Conservation (phyloP, 2,888 invertebrate genomes). For the Drosophila limbata region DNA sequence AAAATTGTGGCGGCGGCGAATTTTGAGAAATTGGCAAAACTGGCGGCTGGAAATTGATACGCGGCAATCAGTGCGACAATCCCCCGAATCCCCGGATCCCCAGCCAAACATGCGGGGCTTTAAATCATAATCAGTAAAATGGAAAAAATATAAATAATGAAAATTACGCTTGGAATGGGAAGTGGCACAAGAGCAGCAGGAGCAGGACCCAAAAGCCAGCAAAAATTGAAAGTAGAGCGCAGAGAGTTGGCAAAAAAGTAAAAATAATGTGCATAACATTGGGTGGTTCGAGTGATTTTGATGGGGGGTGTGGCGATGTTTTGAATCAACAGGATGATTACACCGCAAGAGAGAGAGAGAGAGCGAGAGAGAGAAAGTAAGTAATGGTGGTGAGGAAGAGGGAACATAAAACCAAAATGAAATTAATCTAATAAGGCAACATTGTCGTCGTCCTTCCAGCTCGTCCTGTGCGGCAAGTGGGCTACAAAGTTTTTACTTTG, state of each 20-base stretch:
- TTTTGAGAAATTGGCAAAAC: slow-evolving; percentile 84
- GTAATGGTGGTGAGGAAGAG: background rate
- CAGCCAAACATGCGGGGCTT: slow-evolving; percentile 52
- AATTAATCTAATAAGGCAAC: slow-evolving; percentile 84
- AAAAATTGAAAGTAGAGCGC: slow-evolving; percentile 74
- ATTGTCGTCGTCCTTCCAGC: slow-evolving; percentile 65
- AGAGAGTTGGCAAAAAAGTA: slow-evolving; percentile 66
- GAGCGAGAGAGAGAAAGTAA: background rate
- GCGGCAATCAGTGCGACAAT: slow-evolving; percentile 76
- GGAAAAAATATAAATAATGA: slow-evolving; percentile 82
- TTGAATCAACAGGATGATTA: slow-evolving; percentile 79
- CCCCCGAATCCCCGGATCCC: slow-evolving; percentile 33
- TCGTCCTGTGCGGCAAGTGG: slow-evolving; percentile 34
- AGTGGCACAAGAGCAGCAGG: slow-evolving; percentile 3
- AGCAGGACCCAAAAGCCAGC: slow-evolving; percentile 29
- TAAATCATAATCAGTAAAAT: slow-evolving; percentile 84
- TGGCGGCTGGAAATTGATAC: slow-evolving; percentile 82
- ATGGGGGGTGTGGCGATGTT: slow-evolving; percentile 41
- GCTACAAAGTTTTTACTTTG: slow-evolving; percentile 55
- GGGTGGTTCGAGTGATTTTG: slow-evolving; percentile 58
- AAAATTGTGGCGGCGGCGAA: slow-evolving; percentile 71
- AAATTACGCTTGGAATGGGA: slow-evolving; percentile 58
- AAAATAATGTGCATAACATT: slow-evolving; percentile 75
- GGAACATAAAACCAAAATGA: slow-evolving; percentile 69
- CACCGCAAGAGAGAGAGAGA: slow-evolving; percentile 16